Percentiles rank a stretch among this genome's conserved stretches.
Evolutionary conservation across 2,797 vertebrate species (phyloP).

Genomic region (Lates japonicus): DNA sequence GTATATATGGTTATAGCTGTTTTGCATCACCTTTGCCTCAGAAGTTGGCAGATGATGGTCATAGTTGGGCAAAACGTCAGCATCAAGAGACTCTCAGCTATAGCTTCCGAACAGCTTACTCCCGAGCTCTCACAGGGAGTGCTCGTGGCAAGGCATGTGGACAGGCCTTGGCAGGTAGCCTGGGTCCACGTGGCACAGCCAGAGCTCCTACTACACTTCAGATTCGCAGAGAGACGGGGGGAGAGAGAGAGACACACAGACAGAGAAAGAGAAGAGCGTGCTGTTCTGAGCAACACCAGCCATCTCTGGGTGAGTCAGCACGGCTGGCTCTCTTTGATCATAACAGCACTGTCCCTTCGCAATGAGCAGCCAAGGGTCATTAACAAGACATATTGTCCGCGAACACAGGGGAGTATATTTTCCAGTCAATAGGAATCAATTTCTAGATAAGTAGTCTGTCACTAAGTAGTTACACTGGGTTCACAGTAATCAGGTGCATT

Average conservation of each 20-base stretch:
- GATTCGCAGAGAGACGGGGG: constrained; percentile 46
- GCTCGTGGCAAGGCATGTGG: constrained; percentile 77
- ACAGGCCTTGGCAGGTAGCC: constrained; percentile 83
- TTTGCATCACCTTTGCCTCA: constrained; percentile 42
- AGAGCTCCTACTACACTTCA: constrained; percentile 66
- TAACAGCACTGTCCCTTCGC: constrained; percentile 38
- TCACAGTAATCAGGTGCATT: neutral
- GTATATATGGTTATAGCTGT: constrained; percentile 27
- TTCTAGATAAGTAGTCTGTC: constrained; percentile 8
- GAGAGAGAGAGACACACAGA: constrained; percentile 6
- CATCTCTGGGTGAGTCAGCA: constrained; percentile 63
- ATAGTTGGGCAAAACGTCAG: constrained; percentile 44
- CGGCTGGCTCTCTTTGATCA: constrained; percentile 59
- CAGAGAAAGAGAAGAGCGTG: constrained; percentile 38
- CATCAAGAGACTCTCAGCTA: constrained; percentile 46
- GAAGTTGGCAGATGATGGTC: constrained; percentile 36
- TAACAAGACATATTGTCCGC: constrained; percentile 30
- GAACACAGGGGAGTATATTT: constrained; percentile 31
- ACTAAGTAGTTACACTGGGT: neutral
- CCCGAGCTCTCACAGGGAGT: constrained; percentile 64
- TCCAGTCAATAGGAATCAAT: constrained; percentile 29
- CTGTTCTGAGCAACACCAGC: constrained; percentile 57
- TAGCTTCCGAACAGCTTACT: constrained; percentile 68
- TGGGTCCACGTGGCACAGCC: constrained; percentile 86
- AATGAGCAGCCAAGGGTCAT: constrained; percentile 31